Evolutionary conservation across 2,888 invertebrate species (phyloP).

Genomic region (Ceriagrion tenellum): DNA sequence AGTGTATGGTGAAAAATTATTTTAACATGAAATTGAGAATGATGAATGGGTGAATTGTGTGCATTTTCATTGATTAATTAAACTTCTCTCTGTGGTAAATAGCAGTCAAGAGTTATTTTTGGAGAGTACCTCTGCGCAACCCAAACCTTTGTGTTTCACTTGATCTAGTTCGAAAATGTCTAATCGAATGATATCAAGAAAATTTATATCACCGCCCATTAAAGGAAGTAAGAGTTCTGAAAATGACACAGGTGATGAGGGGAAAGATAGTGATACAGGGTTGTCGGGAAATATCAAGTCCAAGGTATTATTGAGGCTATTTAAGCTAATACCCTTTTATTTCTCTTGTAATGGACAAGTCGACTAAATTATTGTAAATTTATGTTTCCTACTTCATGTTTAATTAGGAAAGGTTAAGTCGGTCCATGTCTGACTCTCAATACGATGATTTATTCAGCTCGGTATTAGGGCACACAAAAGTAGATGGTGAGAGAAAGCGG

Average conservation of each 20-base stretch:
- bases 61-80: neutral
- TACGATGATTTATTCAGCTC: slow-evolving; percentile 68
- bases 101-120: neutral
- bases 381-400: neutral
- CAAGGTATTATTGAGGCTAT: neutral
- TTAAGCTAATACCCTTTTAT: neutral
- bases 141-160: neutral
- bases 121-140: neutral
- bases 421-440: slow-evolving; percentile 62
- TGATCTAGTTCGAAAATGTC: slow-evolving; percentile 35
- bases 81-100: neutral
- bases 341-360: neutral
- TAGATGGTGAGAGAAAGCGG: neutral
- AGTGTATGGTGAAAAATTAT: neutral
- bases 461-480: neutral
- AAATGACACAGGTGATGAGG: neutral
- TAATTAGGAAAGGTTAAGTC: slow-evolving; percentile 12
- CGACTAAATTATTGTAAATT: neutral
- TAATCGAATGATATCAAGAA: neutral
- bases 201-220: neutral
- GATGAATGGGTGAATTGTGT: neutral
- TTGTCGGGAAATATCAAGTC: neutral
- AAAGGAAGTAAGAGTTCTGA: neutral
- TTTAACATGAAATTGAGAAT: neutral
- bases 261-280: neutral